Base-by-base conservation (phyloP, 2,797 vertebrate genomes). In the Argya squamiceps region DNA sequence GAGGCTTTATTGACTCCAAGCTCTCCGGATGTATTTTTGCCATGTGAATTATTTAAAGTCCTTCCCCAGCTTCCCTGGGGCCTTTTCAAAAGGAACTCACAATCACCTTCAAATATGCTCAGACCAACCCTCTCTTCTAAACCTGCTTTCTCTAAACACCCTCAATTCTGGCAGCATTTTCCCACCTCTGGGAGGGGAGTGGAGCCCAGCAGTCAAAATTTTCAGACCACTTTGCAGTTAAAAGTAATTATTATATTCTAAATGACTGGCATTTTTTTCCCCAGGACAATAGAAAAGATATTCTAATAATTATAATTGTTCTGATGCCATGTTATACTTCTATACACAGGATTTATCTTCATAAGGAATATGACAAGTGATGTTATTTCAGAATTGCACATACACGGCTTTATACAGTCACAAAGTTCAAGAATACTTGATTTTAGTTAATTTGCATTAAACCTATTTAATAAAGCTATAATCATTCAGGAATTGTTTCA, bases 1-100 rank as follows among this genome's bases (percentile, higher is more conserved):
- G 80, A 89, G 70, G 80, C 78, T 96, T 81, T 96, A 96, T 89
- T 93, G 93, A 96, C 95, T 92, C 47, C 62, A 53, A 93, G 75
- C 74, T 93, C 60, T 89, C 59, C 5, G 4, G 83, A 77, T 92
- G 86, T 50, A 81, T 95, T 93, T 96, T 93, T 92, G 69, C 62
- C 43, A 12, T 14, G 80, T 91, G 91, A 96, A 93, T 96, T 87
- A 86, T 95, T 96, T 91, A 93, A 93, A 93, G 74, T 76, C 68
- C 30, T 91, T 87, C 30, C 21, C 0, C 0, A 84, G 68, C 47
- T 80, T 94, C 92, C 93, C 77, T 78, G 71, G 79, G 86, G 92
- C 43, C 55, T 80, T 91, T 82, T 89, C 59, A 85, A 95, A 96
- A 83, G 60, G 75, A 93, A 9, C 49, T 91, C 53, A 60, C 30